Percentiles rank a stretch among this genome's conserved stretches.
These are phyloP conservation scores for Torymus tubicola DNA, from an alignment of 2,888 invertebrate species.

Conservation along the genomic window DNA sequence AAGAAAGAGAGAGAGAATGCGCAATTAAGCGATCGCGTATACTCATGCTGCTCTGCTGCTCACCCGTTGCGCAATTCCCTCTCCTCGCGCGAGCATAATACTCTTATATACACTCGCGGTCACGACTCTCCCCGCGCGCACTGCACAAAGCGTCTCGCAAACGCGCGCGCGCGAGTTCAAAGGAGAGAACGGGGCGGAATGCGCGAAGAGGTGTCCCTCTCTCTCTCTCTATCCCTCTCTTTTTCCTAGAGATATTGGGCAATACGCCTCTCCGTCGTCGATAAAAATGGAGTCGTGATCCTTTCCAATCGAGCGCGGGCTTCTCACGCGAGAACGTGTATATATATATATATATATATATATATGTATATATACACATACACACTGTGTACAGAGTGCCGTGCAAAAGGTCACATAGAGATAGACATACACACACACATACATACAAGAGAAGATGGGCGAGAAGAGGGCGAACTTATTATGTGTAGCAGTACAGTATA, in stretches of 20 bases:
- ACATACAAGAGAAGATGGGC: no score
- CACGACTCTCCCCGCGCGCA: slow-evolving; percentile 34
- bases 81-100: neutral
- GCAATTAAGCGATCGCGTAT: slow-evolving; percentile 56
- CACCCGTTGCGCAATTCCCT: slow-evolving; percentile 37
- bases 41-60: no score
- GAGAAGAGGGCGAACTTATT: no score
- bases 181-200: no score
- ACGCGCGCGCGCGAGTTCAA: slow-evolving; percentile 1
- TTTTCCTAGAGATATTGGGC: slow-evolving; percentile 59
- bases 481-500: no score
- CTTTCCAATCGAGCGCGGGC: slow-evolving; percentile 64
- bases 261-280: slow-evolving; percentile 61
- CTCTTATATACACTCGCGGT: slow-evolving; percentile 29
- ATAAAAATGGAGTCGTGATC: slow-evolving; percentile 67
- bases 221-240: slow-evolving; percentile 35
- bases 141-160: slow-evolving; percentile 18
- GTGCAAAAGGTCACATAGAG: no score
- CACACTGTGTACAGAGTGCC: no score
- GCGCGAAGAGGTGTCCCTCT: slow-evolving; percentile 9
- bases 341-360: no score
- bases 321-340: slow-evolving; percentile 31
- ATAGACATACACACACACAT: no score
- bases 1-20: slow-evolving; percentile 28
- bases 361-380: no score